These are phyloP conservation scores for Polydrusus pterygomalis DNA, from an alignment of 2,888 invertebrate genomes.

Conservation along the genomic window DNA sequence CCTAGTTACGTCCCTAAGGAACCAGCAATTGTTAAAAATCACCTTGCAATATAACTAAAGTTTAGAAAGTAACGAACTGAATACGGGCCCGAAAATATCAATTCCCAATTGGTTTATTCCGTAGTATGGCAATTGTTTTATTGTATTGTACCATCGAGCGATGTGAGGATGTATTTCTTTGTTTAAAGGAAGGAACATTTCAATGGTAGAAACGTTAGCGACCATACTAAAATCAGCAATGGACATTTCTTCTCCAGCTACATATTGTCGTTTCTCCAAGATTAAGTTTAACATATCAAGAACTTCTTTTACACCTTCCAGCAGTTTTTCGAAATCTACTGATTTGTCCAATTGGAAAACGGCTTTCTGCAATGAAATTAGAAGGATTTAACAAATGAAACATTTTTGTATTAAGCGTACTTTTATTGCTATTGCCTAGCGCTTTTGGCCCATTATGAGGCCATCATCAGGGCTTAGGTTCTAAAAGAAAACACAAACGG, in stretches of 20 bases:
- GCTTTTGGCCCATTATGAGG: too few species aligned
- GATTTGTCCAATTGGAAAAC: conserved; percentile 23
- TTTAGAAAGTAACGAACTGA: background rate
- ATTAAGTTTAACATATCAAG: conserved; percentile 28
- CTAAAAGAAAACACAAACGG: too few species aligned
- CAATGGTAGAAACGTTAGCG: conserved; percentile 21
- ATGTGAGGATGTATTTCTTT: conserved; percentile 23
- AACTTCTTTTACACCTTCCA: background rate
- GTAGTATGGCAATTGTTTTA: conserved; percentile 39
- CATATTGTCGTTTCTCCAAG: conserved; percentile 21
- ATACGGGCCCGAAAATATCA: background rate
- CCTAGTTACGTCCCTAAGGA: too few species aligned
- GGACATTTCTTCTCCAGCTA: conserved; percentile 37
- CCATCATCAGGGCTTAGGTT: too few species aligned
- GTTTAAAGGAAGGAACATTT: conserved; percentile 14
- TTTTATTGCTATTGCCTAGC: too few species aligned
- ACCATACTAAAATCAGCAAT: conserved; percentile 48
- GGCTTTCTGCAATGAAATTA: conserved; percentile 23
- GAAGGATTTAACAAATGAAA: too few species aligned
- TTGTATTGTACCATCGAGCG: conserved; percentile 22
- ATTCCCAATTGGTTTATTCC: conserved; percentile 25
- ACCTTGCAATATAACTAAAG: conserved; percentile 4
- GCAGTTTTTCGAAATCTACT: conserved; percentile 18
- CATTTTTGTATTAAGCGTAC: too few species aligned
- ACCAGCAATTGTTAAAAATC: background rate